These are phyloP conservation scores for Leptinotarsa juncta DNA, from an alignment of 2,888 invertebrate species.

Conservation along the genomic window DNA sequence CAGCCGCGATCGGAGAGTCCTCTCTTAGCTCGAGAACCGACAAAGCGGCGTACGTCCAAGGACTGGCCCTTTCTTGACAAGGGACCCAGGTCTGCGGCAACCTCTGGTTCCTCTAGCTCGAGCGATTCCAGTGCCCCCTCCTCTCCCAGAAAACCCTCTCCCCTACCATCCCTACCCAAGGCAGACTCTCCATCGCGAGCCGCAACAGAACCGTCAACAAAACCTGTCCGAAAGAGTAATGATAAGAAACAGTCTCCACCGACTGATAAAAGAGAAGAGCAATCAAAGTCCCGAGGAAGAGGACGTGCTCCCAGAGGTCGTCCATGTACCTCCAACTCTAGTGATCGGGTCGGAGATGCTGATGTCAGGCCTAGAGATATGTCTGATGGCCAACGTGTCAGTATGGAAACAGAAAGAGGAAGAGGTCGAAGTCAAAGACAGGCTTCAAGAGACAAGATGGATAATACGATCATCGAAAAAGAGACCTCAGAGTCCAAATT, in stretches of 20 bases:
- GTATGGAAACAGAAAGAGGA: slow-evolving; percentile 62
- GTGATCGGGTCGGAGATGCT: slow-evolving; percentile 78
- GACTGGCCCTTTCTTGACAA: slow-evolving; percentile 86
- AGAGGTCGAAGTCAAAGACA: slow-evolving; percentile 62
- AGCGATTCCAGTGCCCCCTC: slow-evolving; percentile 64
- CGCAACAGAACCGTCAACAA: slow-evolving; percentile 35
- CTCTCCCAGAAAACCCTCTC: slow-evolving; percentile 40
- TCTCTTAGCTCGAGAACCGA: slow-evolving; percentile 57
- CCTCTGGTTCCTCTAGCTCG: slow-evolving; percentile 72
- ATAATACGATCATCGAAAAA: slow-evolving; percentile 59
- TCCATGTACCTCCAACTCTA: slow-evolving; percentile 61
- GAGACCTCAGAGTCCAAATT: slow-evolving; percentile 72
- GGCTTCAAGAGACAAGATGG: slow-evolving; percentile 54
- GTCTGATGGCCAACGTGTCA: slow-evolving; percentile 71
- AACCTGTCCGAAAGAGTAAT: slow-evolving; percentile 35
- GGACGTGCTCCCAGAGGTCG: slow-evolving; percentile 53
- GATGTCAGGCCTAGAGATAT: slow-evolving; percentile 75
- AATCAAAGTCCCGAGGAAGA: slow-evolving; percentile 64
- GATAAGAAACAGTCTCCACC: slow-evolving; percentile 38
- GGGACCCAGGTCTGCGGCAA: slow-evolving; percentile 77
- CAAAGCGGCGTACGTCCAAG: slow-evolving; percentile 67
- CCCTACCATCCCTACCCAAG: slow-evolving; percentile 43
- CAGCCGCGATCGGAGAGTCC: slow-evolving; percentile 62
- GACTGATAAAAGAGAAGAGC: slow-evolving; percentile 79
- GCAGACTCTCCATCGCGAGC: slow-evolving; percentile 46